A percentile compares a stretch with the other conserved stretches of the same genome.
Evolutionary conservation across 1,140 invertebrate species (phyloP).

Genomic region (Drosophila mauritiana): DNA sequence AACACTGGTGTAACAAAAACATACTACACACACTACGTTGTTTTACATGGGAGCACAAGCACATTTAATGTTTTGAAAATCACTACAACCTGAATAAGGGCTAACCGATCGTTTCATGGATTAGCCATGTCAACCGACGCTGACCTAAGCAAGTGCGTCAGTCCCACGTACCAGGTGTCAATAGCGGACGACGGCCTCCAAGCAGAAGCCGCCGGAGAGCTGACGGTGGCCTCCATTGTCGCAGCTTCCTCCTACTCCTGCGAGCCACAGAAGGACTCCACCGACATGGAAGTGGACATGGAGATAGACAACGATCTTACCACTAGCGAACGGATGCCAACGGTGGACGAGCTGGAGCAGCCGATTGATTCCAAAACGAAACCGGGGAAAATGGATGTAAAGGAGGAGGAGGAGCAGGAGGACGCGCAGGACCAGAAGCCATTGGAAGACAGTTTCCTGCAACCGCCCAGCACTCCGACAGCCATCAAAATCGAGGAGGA

Average conservation of each 20-base stretch:
- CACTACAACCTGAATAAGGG: conserved; percentile 27
- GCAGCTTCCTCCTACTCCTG: not conserved
- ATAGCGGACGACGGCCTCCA: not conserved
- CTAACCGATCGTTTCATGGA: too few species aligned
- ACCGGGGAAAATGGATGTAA: not conserved
- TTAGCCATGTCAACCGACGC: conserved; percentile 31
- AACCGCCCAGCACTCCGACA: not conserved
- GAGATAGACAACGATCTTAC: conserved; percentile 57
- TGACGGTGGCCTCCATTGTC: not conserved
- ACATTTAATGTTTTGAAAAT: too few species aligned
- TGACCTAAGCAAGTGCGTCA: conserved; percentile 33
- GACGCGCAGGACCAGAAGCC: not conserved
- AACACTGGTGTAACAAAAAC: too few species aligned
- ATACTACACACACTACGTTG: too few species aligned
- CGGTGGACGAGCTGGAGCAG: conserved; percentile 45
- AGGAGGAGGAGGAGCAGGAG: conserved; percentile 5
- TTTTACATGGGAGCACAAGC: too few species aligned
- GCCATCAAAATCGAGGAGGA: conserved; percentile 27
- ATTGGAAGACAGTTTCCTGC: not conserved
- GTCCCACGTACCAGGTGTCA: conserved; percentile 1
- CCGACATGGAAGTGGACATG: conserved; percentile 46
- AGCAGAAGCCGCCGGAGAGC: not conserved
- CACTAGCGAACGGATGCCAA: conserved; percentile 54
- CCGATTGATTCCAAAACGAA: conserved; percentile 1
- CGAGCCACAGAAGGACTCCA: not conserved